A percentile compares a stretch with the other conserved stretches of the same genome.
Conservation (phyloP, 2,888 invertebrate genomes). For the Camponotus fellah region DNA sequence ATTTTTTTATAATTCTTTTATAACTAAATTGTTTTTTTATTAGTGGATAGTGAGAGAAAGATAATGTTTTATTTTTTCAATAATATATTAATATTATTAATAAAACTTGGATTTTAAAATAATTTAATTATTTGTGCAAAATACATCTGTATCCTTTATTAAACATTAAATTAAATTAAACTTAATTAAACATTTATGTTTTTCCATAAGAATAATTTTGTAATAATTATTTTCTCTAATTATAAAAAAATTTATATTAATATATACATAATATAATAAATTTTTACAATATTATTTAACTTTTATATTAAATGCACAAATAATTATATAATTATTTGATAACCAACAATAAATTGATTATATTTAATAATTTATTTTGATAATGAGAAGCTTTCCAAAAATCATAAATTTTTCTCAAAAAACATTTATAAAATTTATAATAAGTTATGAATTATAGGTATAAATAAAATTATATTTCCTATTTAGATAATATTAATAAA, state of each 20-base stretch:
- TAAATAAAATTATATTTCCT: slow-evolving; percentile 4
- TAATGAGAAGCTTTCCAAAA: background rate
- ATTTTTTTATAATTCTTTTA: background rate
- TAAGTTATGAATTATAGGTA: too few relatives aligned
- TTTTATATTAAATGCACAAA: background rate
- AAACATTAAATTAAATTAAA: too few relatives aligned
- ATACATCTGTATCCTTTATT: background rate
- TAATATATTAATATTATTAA: background rate
- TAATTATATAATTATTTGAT: background rate
- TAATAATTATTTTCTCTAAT: background rate
- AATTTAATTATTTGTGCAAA: background rate
- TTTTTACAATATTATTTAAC: background rate
- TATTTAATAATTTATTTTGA: background rate
- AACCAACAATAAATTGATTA: background rate
- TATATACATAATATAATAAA: background rate
- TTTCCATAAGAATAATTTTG: background rate
- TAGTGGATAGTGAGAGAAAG: background rate
- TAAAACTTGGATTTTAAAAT: background rate
- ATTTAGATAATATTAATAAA: background rate
- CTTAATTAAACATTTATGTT: background rate
- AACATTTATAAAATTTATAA: background rate
- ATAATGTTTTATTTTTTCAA: background rate
- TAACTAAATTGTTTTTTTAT: background rate
- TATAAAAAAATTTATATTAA: background rate
- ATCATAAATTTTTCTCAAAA: background rate